These are phyloP conservation scores for Rousettus madagascariensis DNA, from an alignment of 2,797 vertebrate genomes.

Conservation along the genomic window DNA sequence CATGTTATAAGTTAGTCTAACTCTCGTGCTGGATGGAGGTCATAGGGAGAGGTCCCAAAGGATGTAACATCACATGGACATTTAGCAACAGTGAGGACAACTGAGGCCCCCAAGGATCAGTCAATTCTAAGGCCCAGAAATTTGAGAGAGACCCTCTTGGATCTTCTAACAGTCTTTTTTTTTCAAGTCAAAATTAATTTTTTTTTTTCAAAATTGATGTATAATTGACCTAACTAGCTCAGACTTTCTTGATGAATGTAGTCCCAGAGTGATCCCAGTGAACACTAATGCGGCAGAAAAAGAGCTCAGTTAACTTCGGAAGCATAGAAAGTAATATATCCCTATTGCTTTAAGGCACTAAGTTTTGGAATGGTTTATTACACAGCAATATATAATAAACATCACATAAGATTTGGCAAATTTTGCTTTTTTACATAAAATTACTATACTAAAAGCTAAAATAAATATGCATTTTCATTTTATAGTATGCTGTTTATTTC, in stretches of 20 bases:
- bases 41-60: neutral
- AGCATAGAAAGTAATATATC: neutral
- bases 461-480: neutral
- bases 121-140: neutral
- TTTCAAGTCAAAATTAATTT: neutral
- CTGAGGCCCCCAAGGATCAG: neutral
- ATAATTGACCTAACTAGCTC: neutral
- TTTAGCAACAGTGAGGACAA: neutral
- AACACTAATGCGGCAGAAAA: neutral
- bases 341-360: neutral
- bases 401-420: neutral
- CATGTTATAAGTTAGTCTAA: neutral
- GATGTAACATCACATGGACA: neutral
- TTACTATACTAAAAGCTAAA: neutral
- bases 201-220: neutral
- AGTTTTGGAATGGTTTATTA: neutral
- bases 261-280: neutral
- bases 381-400: neutral
- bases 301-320: neutral
- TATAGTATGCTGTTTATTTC: neutral
- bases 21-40: neutral
- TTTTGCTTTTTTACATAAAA: neutral
- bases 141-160: neutral
- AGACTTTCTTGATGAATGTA: accelerated
- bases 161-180: neutral